Evolutionary conservation across 2,888 invertebrate species (phyloP), one percentile per base, ranked within the genome.

Genomic region (Calameuta filiformis): DNA sequence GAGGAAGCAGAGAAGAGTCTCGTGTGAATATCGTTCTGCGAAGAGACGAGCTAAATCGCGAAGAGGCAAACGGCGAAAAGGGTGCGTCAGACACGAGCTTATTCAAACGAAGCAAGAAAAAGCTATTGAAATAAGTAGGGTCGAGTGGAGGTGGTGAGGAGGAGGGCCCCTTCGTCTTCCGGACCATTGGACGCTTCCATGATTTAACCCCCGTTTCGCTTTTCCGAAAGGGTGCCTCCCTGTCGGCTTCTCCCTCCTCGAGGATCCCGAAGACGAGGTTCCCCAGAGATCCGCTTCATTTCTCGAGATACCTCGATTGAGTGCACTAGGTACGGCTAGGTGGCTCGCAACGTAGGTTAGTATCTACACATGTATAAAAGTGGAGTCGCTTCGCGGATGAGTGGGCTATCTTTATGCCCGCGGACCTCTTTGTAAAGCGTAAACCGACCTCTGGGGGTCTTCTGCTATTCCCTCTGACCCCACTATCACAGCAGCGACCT

Each of bases 91-190:
- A 82, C 82, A 83, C 81, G 56, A 87, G 87, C 86, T 90, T 88
- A 89, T 89, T 90, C 89, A 89, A 89, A 89, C 88, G 88, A 88
- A 85, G 85, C 85, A 84, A 87, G 85, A 87, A 87, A 87, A 87
- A 88, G 88, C 89, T 87, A 90, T 90, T 89, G 89, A 89, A 88
- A 90, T 89, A 90, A 90, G 90, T 89, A 90, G 89, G 89, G 88
- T 90, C 88, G 89, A 90, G 88, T 88, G 85, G 85, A 86, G 73
- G 68, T 30, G 73, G 68, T 23, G 35, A 12, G 34, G 34, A 31
- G 31, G 23, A 30, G 56, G 75, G 34, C 68, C 23, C 80, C 37
- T 83, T 78, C 81, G 81, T 80, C 87, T 90, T 89, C 89, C 90
- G 85, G 86, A 84, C 87, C 89, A 90, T 90, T 90, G 89, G 88